Percentiles rank a stretch among this genome's conserved stretches.
Conservation (phyloP, 2,888 invertebrate genomes). For the Protonemura montana region DNA sequence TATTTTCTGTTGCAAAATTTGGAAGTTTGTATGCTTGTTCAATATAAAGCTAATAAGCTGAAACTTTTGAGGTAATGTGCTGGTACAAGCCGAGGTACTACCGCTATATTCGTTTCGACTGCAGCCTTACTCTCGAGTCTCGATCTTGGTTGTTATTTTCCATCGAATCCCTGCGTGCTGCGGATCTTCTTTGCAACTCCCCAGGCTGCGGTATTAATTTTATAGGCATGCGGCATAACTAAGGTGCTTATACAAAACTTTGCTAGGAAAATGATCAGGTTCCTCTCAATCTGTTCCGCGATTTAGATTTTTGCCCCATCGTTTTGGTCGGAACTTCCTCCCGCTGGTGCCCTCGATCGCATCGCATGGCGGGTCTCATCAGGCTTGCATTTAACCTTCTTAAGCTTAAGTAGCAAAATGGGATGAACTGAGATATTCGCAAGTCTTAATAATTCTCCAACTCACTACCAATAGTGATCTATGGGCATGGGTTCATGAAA, state of each 20-base stretch:
- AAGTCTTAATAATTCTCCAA: conserved; percentile 2
- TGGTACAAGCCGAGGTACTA: background rate
- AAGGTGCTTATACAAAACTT: conserved; percentile 5
- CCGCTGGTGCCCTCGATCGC: background rate
- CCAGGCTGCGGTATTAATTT: background rate
- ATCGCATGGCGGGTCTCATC: background rate
- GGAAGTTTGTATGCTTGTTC: background rate
- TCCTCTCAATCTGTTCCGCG: background rate
- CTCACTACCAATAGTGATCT: conserved; percentile 7
- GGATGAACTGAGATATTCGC: background rate
- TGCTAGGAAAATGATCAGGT: background rate
- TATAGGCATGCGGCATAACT: conserved; percentile 12
- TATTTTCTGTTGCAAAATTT: background rate
- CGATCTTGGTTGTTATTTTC: background rate
- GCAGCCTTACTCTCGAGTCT: background rate
- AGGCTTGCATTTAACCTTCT: background rate
- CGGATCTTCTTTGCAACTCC: background rate
- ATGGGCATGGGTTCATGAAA: background rate
- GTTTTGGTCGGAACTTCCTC: background rate
- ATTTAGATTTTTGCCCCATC: background rate
- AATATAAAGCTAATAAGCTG: background rate
- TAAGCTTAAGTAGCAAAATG: conserved; percentile 12
- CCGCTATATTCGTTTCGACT: background rate
- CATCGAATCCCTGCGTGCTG: background rate
- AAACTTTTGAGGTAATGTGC: background rate